phyloP scores from a whole-genome alignment of 2,113 vertebrate genomes.

The Odontesthes bonariensis region DNA sequence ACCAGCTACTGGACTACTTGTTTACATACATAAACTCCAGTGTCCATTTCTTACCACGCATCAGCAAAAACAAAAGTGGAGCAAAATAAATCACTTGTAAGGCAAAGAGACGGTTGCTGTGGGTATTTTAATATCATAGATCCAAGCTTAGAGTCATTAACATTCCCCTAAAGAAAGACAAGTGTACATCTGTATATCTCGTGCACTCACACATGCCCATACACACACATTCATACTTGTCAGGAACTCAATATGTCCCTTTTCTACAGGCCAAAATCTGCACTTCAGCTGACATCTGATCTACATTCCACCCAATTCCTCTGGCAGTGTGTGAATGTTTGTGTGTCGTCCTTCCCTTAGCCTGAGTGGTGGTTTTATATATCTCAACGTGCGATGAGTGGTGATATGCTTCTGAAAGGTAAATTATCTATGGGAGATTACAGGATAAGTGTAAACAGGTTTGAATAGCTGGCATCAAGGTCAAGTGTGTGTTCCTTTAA shows the following conservation, averaged over 20 bases:
- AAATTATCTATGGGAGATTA: not conserved
- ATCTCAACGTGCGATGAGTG: slow-evolving; percentile 18
- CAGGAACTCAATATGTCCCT: slow-evolving; percentile 75
- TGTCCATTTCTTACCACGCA: not conserved
- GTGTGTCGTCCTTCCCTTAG: slow-evolving; percentile 31
- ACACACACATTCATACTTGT: slow-evolving; percentile 40
- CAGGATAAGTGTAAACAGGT: not conserved
- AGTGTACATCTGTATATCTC: slow-evolving; percentile 56
- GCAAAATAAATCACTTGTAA: not conserved
- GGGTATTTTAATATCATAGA: slow-evolving; percentile 25
- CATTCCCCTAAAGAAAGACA: slow-evolving; percentile 58
- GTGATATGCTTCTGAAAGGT: not conserved
- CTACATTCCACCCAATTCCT: slow-evolving; percentile 71
- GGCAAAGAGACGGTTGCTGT: slow-evolving; percentile 10
- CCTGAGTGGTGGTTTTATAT: slow-evolving; percentile 35
- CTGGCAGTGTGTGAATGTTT: slow-evolving; percentile 54
- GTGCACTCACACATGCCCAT: slow-evolving; percentile 30
- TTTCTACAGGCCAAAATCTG: slow-evolving; percentile 65
- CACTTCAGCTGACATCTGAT: slow-evolving; percentile 74
- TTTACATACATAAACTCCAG: slow-evolving; percentile 17
- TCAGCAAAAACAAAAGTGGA: not conserved
- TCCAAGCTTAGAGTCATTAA: slow-evolving; percentile 62
- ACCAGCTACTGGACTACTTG: not conserved
- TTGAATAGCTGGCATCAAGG: slow-evolving; percentile 17
- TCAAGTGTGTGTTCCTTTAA: slow-evolving; percentile 11